phyloP scores from a whole-genome alignment of 2,797 vertebrate species.

The Periparus ater region DNA sequence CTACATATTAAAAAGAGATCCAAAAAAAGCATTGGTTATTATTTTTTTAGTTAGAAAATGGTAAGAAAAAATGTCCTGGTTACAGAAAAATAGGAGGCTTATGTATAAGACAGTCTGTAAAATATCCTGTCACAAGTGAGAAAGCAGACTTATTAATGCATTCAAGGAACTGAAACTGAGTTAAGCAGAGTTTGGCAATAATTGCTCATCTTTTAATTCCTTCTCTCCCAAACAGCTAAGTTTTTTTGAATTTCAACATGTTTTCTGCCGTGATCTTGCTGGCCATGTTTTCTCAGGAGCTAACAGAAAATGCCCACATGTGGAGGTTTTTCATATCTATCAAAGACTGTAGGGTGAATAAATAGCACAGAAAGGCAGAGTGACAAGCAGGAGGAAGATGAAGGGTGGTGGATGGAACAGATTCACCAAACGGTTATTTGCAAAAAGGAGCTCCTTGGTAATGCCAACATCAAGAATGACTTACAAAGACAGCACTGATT shows the following conservation, averaged over 20 bases:
- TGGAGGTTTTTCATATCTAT: rapidly evolving
- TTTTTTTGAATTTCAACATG: not conserved
- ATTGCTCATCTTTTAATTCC: not conserved
- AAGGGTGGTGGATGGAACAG: not conserved
- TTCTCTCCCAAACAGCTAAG: not conserved
- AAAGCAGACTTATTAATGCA: not conserved
- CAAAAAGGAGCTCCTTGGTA: not conserved
- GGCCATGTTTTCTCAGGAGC: not conserved
- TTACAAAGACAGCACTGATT: not conserved
- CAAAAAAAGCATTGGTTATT: conserved; percentile 34
- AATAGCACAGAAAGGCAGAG: not conserved
- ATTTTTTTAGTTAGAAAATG: not conserved
- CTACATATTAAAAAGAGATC: not conserved
- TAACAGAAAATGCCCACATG: not conserved
- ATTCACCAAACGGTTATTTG: not conserved
- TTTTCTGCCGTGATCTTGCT: not conserved
- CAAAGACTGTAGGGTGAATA: not conserved
- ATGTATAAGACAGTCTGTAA: conserved; percentile 13
- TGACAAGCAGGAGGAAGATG: not conserved
- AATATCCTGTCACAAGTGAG: conserved; percentile 17
- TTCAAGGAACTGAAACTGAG: not conserved
- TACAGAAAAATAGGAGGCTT: conserved; percentile 16
- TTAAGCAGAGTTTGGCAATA: not conserved
- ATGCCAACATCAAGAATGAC: not conserved
- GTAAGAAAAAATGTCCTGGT: conserved; percentile 1